Percentiles rank a stretch among this genome's conserved stretches.
phyloP scores from a whole-genome alignment of 2,113 vertebrate genomes.

The Menura novaehollandiae region DNA sequence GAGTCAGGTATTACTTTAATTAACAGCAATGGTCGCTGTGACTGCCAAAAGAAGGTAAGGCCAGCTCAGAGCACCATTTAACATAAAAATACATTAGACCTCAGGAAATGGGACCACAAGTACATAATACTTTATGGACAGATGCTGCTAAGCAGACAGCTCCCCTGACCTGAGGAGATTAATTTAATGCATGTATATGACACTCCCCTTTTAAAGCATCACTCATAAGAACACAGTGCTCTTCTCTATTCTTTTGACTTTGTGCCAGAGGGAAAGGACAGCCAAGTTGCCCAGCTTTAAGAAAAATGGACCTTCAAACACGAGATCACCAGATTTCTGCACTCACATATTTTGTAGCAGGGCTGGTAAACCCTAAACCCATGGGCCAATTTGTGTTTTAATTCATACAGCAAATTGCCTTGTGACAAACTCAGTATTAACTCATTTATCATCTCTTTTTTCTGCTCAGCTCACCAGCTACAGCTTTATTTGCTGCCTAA shows the following conservation, averaged over 20 bases:
- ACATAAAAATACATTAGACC: conserved; percentile 10
- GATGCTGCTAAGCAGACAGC: neutral
- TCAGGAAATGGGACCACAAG: conserved; percentile 20
- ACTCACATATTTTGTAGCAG: neutral
- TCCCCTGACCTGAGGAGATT: conserved; percentile 10
- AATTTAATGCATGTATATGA: neutral
- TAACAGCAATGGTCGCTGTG: neutral
- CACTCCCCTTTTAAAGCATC: neutral
- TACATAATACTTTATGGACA: conserved; percentile 14
- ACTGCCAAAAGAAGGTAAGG: neutral
- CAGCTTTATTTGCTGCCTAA: conserved; percentile 32
- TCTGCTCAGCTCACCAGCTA: conserved; percentile 6
- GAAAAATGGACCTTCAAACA: conserved; percentile 26
- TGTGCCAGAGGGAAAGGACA: conserved; percentile 28
- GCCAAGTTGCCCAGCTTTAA: neutral
- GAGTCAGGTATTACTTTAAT: neutral
- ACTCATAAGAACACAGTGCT: neutral
- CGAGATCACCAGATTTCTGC: neutral
- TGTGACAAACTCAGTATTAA: conserved; percentile 47
- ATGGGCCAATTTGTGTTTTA: conserved; percentile 34
- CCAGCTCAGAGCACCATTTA: neutral
- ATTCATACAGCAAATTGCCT: conserved; percentile 50
- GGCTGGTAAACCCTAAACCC: conserved; percentile 19
- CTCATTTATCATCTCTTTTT: conserved; percentile 48
- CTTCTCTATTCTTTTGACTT: neutral